Percentiles rank a stretch among this genome's conserved stretches.
phyloP scores from a whole-genome alignment of 2,113 vertebrate species.

The Puffinus mauretanicus region DNA sequence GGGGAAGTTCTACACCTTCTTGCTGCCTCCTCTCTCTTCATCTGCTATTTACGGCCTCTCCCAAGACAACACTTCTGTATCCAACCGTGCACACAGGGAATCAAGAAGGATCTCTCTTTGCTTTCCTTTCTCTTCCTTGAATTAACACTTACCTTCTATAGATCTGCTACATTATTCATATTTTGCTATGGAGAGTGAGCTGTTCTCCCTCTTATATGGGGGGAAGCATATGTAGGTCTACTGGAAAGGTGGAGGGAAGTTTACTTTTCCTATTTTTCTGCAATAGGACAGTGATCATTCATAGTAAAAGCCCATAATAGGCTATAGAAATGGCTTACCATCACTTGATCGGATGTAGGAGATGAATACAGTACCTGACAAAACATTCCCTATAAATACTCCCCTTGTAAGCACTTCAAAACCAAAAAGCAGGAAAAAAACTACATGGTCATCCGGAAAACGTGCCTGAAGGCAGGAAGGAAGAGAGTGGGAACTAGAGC shows the following conservation, averaged over 20 bases:
- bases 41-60: not conserved
- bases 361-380: not conserved
- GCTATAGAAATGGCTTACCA: not conserved
- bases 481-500: not conserved
- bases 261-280: not conserved
- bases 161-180: not conserved
- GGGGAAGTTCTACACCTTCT: not conserved
- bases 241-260: not conserved
- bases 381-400: not conserved
- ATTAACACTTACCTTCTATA: not conserved
- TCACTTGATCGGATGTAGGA: not conserved
- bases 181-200: not conserved
- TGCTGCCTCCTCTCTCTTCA: not conserved
- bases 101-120: not conserved
- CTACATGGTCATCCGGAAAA: not conserved
- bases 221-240: not conserved
- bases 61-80: not conserved
- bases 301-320: not conserved
- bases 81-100: not conserved
- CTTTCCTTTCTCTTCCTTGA: not conserved
- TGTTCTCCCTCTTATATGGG: not conserved
- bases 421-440: constrained; percentile 4
- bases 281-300: not conserved
- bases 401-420: not conserved
- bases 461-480: constrained; percentile 8